Base-by-base conservation (phyloP, 2,888 invertebrate genomes). In the Tachystola acroxantha region DNA sequence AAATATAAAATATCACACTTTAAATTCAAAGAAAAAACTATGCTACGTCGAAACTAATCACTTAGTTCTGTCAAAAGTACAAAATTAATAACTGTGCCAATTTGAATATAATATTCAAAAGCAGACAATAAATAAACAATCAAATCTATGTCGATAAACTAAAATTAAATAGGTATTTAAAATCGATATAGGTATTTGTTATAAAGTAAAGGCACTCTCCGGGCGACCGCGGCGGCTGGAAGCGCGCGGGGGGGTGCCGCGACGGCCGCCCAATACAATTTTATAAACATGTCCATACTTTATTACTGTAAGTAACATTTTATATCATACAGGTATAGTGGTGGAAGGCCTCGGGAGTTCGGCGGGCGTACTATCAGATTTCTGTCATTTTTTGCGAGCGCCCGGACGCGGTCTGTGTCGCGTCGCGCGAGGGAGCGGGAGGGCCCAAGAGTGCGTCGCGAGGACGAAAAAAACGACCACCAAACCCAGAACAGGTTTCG, bases 1-100 rank as follows among this genome's bases (percentile, higher is more conserved):
- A 82, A 84, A 84, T 84, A 82, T 79, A 84, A 85, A 85, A 86
- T 86, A 86, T 86, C 86, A 86, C 86, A 85, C 86, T 82, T 85
- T 84, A 82, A 82, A 84, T 84, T 85, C 82, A 82, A 85, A 80
- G 65, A 65, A 77, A 73, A 80, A 78, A 74, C 77, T 81, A 80
- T 72, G 53, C 82, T 84, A 85, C 62, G 62, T 79, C 75, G 74
- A 81, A 80, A 78, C 78, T 79, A 80, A 80, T 74, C 70, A 74
- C 69, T 79, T 80, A 80, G 78, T 57, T 84, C 69, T 81, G 84
- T 85, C 84, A 79, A 78, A 24, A 81, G 77, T 82, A 82, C 77
- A 80, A 78, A 82, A 79, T 70, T 75, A 80, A 80, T 79, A 84
- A 85, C 79, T 74, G 77, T 75, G 85, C 78, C 84, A 75, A 81